phyloP scores from a whole-genome alignment of 2,797 vertebrate species.

The Cryptoprocta ferox region DNA sequence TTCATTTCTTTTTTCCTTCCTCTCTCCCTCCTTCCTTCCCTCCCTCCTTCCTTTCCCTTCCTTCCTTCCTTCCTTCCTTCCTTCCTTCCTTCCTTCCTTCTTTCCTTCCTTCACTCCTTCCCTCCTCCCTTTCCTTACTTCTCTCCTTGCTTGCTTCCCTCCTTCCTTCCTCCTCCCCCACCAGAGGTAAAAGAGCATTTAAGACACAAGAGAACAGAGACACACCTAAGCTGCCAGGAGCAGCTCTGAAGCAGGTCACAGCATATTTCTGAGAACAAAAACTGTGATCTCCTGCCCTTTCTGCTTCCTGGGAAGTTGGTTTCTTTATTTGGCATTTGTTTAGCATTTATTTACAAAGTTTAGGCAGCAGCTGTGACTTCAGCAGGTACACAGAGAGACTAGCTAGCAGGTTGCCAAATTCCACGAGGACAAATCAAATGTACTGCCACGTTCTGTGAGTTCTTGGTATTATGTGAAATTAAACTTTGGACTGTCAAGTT shows the following conservation, averaged over 20 bases:
- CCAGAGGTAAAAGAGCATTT: no score
- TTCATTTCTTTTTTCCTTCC: rapidly evolving
- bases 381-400: conserved; percentile 76
- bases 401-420: conserved; percentile 74
- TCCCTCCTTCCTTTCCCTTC: rapidly evolving
- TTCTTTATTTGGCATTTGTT: conserved; percentile 83
- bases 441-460: conserved; percentile 31
- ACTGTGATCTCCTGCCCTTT: conserved; percentile 74
- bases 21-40: no score
- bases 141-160: no score
- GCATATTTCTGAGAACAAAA: conserved; percentile 73
- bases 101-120: no score
- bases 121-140: no score
- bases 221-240: conserved; percentile 23
- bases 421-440: conserved; percentile 71
- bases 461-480: conserved; percentile 60
- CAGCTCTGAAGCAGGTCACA: conserved; percentile 59
- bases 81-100: no score
- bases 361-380: conserved; percentile 78
- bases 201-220: background rate
- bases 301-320: conserved; percentile 74
- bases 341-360: conserved; percentile 82
- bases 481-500: conserved; percentile 48
- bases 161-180: no score
- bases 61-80: no score